Base-by-base conservation (phyloP, 2,797 vertebrate species). In the Ctenopoma multispine region DNA sequence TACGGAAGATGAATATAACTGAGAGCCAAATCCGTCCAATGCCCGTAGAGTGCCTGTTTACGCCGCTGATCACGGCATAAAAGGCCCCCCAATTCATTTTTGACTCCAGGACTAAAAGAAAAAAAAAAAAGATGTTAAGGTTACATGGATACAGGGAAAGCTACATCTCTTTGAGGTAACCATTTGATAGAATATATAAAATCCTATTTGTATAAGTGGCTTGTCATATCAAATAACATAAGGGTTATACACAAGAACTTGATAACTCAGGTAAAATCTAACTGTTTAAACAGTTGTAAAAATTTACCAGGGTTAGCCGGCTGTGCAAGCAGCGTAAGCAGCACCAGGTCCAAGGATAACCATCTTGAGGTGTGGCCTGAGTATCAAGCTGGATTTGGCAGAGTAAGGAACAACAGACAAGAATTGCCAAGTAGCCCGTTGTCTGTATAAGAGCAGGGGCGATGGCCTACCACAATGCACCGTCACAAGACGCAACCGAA, bases 1-100 rank as follows among this genome's bases (percentile, higher is more conserved):
- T 98, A 29, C 98, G 94, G 92, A 99, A 99, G 90, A 99, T 97
- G 93, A 99, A 99, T 90, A 99, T 97, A 89, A 99, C 98, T 0
- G 97, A 99, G 36, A 99, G 94, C 98, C 98, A 99, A 63, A 99
- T 93, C 63, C 98, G 96, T 47, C 98, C 97, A 0, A 99, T 98
- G 84, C 97, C 96, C 0, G 98, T 99, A 6, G 98, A 99, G 84
- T 99, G 96, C 89, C 97, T 96, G 92, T 99, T 99, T 93, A 99
- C 96, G 5, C 98, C 98, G 4, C 97, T 97, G 89, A 99, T 94
- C 77, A 99, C 95, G 5, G 96, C 95, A 90, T 99, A 99, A 91
- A 99, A 96, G 86, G 96, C 93, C 0, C 96, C 96, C 97, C 97
- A 99, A 90, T 99, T 99, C 98, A 99, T 99, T 53, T 94, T 95